These are phyloP conservation scores for Stigmatopora nigra DNA, from an alignment of 2,113 vertebrate species.

Conservation along the genomic window DNA sequence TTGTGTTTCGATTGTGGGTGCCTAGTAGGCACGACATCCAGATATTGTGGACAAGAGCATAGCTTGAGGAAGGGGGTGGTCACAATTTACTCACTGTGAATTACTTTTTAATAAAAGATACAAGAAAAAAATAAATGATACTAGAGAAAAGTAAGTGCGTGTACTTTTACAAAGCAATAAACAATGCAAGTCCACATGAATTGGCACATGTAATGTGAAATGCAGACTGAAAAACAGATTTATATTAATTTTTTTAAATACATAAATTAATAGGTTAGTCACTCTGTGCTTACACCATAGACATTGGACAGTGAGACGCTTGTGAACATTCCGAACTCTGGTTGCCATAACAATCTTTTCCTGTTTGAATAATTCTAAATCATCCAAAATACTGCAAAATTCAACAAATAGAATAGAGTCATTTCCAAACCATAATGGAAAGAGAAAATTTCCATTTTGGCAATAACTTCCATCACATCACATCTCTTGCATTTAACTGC, in stretches of 20 bases:
- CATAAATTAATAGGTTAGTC: background rate
- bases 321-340: conserved; percentile 5
- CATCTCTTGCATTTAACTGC: background rate
- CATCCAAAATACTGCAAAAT: conserved; percentile 3
- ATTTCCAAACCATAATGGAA: background rate
- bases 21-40: too few species aligned
- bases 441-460: background rate
- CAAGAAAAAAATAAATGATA: too few species aligned
- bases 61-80: background rate
- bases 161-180: background rate
- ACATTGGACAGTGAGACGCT: conserved; percentile 2
- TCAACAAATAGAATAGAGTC: background rate
- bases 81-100: background rate
- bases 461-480: background rate
- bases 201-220: background rate
- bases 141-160: background rate
- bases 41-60: background rate
- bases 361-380: conserved; percentile 1
- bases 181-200: background rate
- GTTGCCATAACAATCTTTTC: conserved; percentile 9
- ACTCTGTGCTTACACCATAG: background rate
- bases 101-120: too few species aligned
- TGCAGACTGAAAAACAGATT: background rate
- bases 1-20: background rate
- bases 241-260: too few species aligned